Base-by-base conservation (phyloP, 2,797 vertebrate species). In the Trichosurus vulpecula region DNA sequence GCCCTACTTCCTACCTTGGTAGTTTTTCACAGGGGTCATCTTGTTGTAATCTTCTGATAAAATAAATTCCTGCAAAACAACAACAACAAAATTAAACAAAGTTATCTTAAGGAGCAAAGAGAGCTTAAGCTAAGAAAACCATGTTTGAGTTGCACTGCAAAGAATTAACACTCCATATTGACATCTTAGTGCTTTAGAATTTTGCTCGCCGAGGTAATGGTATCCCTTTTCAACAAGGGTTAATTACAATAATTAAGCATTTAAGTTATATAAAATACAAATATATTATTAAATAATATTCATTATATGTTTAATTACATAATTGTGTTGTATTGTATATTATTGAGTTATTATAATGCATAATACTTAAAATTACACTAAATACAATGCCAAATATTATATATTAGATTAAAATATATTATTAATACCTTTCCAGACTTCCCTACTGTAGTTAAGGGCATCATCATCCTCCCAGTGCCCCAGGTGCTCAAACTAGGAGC, bases 31-130 rank as follows among this genome's bases (percentile, higher is more conserved):
- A 94, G 99, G 98, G 91, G 98, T 99, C 99, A 99, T 99, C 98
- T 99, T 99, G 98, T 99, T 99, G 98, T 99, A 99, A 98, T 99
- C 99, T 98, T 99, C 99, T 0, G 99, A 99, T 97, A 99, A 99
- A 98, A 99, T 98, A 98, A 99, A 99, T 98, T 99, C 99, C 99
- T 99, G 95, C 31, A 97, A 95, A 93, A 98, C 1, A 54, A 61
- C 93, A 54, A 61, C 93, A 87, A 27, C 41, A 87, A 47, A 87
- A 87, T 90, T 54, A n/a, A 54, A 16, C 6, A 52, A 52, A 13
- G 31, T 52, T 52, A 52, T 90, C 30, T 52, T 54, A 53, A 47
- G 41, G 25, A 51, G 9, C n/a, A 41, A 87, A 51, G 10, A 41
- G 6, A 87, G 22, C 51, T 87, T 47, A 87, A 87, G 2, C 41